Base-by-base conservation (phyloP, 2,888 invertebrate genomes). In the Agriotes lineatus region DNA sequence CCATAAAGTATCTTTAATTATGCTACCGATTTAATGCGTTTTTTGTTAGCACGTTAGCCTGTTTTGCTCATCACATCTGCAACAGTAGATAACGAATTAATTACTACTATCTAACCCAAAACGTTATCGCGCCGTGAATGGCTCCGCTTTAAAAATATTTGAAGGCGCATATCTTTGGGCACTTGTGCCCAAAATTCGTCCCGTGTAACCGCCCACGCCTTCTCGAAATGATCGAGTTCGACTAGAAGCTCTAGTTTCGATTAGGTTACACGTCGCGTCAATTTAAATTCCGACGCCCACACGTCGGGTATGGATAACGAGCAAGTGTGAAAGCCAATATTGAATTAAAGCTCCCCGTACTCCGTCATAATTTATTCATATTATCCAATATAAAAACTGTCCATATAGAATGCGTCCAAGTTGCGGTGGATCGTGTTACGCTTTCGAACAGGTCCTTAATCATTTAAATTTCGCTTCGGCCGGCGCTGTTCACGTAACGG, bases 351-450 rank as follows among this genome's bases (percentile, higher is more conserved):
- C 52, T 12, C 52, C 48, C 52, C 52, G 52, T 52, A 52, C 44
- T 59, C 58, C 25, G 52, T 56, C 44, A 60, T 60, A 67, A 67
- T 67, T 52, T 67, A 60, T 67, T 67, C 60, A 67, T 67, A 67
- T 60, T 60, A 58, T 57, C 35, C 39, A 45, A 54, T 33, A 65
- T 50, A 60, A 60, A 50, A 67, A 59, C 59, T 54, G 54, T 60
- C 60, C 50, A 54, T 67, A 67, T 25, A 52, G 45, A 67, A 67
- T 60, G 52, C 44, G 33, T 58, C 33, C 30, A 59, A 52, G 39
- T 59, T 59, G 59, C 42, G 39, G 52, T 44, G 54, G 66, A 60
- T 52, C 54, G 59, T 60, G 66, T 65, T 65, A 45, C 60, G 66
- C 52, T 60, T 56, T 42, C 50, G 60, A 67, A 67, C 60, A 60